Evolutionary conservation across 2,888 invertebrate species (phyloP), one percentile per base, ranked within the genome.

Genomic region (Trachelus tabidus): DNA sequence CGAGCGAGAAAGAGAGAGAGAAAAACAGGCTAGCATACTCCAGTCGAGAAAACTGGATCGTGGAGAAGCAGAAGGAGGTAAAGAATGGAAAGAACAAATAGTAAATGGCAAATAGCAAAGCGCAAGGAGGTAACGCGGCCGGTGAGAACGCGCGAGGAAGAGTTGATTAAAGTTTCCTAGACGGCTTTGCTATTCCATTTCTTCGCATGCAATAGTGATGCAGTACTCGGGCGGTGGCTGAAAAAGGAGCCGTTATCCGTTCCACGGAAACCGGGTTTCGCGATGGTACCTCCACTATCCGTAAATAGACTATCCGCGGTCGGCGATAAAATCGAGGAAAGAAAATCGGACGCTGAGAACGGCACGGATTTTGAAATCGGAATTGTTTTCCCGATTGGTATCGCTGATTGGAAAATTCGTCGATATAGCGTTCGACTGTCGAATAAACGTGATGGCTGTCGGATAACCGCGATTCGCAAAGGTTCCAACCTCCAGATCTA

Each of bases 151-250:
- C 56, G 56, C 56, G 23, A 56, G 56, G 23, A 56, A 56, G 56
- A 56, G 56, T 56, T 68, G 77, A 86, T 85, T 86, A 86, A 86
- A 86, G 83, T 87, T 84, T 82, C 79, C 81, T 78, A 78, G 79
- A 79, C 81, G 79, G 83, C 83, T 87, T 84, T 79, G 80, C 86
- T 86, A 87, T 88, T 87, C 87, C 88, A 87, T 87, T 87, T 87
- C 85, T 83, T 81, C 83, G 83, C 83, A 81, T 88, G 88, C 87
- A 87, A 87, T 87, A 88, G 86, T 86, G 85, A 89, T 83, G 84
- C 83, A 82, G 83, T 82, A 81, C 81, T 81, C 81, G 76, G 73
- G 76, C 77, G 76, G 74, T 73, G 23, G 80, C 74, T 73, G 81
- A 31, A 31, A 56, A 12, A 73, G 30, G 34, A 81, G 79, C 81